Conservation (phyloP, 1,140 invertebrate species). For the Lordiphosa clarofinis region DNA sequence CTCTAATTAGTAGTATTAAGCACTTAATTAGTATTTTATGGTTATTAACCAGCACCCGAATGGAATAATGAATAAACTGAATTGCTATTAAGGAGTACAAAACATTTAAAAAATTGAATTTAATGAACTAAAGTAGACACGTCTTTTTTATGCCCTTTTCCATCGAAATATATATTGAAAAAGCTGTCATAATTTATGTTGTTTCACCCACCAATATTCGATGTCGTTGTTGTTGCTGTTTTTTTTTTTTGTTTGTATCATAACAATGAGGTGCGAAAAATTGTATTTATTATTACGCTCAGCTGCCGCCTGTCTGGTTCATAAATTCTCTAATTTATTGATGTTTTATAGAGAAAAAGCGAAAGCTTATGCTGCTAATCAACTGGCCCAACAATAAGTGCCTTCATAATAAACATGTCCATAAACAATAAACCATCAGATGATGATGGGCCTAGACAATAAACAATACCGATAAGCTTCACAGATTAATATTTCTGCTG, state of each 20-base stretch:
- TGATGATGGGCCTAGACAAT: constrained; percentile 36
- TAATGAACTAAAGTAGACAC: no score
- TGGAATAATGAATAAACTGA: no score
- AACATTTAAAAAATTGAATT: no score
- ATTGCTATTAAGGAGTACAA: no score
- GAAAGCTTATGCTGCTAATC: constrained; percentile 46
- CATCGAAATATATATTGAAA: not conserved
- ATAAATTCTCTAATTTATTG: constrained; percentile 49
- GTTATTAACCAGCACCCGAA: not conserved
- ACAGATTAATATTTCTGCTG: constrained; percentile 41
- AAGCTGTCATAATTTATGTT: constrained; percentile 2
- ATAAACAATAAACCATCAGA: constrained; percentile 46
- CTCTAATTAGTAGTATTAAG: constrained; percentile 16
- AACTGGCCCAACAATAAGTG: constrained; percentile 42
- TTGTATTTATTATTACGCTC: constrained; percentile 42
- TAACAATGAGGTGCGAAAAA: constrained; percentile 39
- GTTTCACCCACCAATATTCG: not conserved
- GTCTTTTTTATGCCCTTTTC: no score
- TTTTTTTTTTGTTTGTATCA: constrained; percentile 1
- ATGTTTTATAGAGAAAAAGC: constrained; percentile 29
- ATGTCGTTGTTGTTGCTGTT: not conserved
- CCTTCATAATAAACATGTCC: constrained; percentile 46
- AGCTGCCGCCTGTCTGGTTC: constrained; percentile 11
- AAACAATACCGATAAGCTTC: constrained; percentile 53
- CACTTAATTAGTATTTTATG: constrained; percentile 15